phyloP scores from a whole-genome alignment of 2,888 invertebrate genomes.

The Carcina quercana region DNA sequence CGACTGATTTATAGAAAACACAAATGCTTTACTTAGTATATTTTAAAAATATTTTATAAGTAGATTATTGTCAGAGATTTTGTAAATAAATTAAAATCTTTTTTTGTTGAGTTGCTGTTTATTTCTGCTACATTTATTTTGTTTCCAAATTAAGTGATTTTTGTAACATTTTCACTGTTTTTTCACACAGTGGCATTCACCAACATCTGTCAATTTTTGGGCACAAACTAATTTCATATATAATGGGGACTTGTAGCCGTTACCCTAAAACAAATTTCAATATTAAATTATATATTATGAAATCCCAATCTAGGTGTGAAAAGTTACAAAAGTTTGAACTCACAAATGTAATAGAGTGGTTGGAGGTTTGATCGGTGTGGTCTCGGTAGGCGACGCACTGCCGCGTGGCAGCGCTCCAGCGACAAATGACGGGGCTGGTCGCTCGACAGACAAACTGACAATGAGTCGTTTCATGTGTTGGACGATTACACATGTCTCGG shows the following conservation, averaged over 20 bases:
- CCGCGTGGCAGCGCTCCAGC: background rate
- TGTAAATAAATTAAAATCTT: constrained; percentile 26
- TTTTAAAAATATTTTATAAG: no score
- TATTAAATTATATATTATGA: constrained; percentile 1
- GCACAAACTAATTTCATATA: constrained; percentile 43
- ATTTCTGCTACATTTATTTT: background rate
- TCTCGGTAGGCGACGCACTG: no score
- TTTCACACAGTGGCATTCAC: constrained; percentile 1
- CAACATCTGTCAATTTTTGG: constrained; percentile 31
- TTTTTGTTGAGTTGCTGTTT: constrained; percentile 1
- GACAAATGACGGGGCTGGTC: background rate
- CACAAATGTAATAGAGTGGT: constrained; percentile 44
- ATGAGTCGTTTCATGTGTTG: no score
- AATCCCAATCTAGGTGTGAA: background rate
- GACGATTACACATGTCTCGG: no score
- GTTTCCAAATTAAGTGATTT: no score
- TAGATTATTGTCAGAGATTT: constrained; percentile 14
- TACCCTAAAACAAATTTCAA: constrained; percentile 26
- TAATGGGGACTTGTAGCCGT: constrained; percentile 21
- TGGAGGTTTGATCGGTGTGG: constrained; percentile 41
- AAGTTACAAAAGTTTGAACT: constrained; percentile 21
- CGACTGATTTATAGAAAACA: no score
- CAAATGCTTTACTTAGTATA: no score
- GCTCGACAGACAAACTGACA: no score
- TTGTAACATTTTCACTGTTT: no score